Base-by-base conservation (phyloP, 2,797 vertebrate genomes). In the Lutjanus campechanus region DNA sequence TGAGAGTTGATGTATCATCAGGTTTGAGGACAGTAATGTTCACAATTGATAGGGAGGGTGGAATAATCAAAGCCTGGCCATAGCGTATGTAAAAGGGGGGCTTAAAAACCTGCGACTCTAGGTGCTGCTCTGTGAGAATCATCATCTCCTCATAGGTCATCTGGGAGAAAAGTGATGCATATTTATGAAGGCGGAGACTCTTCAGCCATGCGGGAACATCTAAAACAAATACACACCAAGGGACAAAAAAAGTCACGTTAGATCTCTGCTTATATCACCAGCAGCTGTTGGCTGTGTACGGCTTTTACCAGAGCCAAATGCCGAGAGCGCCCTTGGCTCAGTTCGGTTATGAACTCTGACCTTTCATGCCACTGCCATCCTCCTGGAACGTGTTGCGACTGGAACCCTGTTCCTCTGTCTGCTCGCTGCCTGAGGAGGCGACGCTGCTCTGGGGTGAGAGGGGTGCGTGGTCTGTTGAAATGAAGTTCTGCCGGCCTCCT, bases 141-240 rank as follows among this genome's bases (percentile, higher is more conserved):
- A 99, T 99, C 98, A 99, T 99, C 91, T 99, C 98, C 65, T 99
- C 98, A 0, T 99, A 99, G 76, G 94, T 97, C 96, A 99, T 97
- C 93, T 99, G 98, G 62, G 97, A 97, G 90, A 99, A 99, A 40
- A 99, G 96, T 5, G 97, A 97, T 1, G 97, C 97, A 12, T 99
- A 99, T 91, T 99, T 99, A 94, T 99, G 98, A 85, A 99, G 96
- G 72, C 98, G 96, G 55, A 99, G 97, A 88, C 98, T 99, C 94
- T 99, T 99, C 82, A 99, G 92, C 98, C 98, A 99, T 0, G 96
- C 95, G 11, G 98, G 98, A 53, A 99, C 98, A 43, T 99, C 97
- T 98, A 87, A 5, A 78, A 77, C 47, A 84, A 73, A 88, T n/a
- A 80, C 25, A 83, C 12, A 73, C 40, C 36, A 46, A 60, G 19